Evolutionary conservation across 2,888 invertebrate species (phyloP).

Genomic region (Quadriops clusia): DNA sequence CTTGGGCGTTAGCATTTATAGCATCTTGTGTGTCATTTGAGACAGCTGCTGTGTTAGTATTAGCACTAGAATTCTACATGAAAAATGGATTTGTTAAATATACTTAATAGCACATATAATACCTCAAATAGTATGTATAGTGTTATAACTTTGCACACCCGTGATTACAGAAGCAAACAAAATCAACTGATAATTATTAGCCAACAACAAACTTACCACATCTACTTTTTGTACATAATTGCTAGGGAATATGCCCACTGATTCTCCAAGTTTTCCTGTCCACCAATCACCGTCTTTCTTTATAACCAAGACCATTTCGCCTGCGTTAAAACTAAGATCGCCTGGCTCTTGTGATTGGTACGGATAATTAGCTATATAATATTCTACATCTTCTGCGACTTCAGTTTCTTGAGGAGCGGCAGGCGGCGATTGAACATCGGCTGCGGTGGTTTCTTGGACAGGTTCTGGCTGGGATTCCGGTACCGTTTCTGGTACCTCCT

Average conservation of each 20-base stretch:
- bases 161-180: slow-evolving; percentile 1
- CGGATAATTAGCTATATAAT: slow-evolving; percentile 81
- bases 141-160: too few relatives aligned
- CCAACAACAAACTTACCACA: slow-evolving; percentile 23
- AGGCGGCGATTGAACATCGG: slow-evolving; percentile 19
- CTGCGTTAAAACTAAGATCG: slow-evolving; percentile 77
- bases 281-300: slow-evolving; percentile 97
- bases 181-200: not conserved
- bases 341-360: slow-evolving; percentile 83
- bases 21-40: too few relatives aligned
- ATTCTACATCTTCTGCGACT: slow-evolving; percentile 47
- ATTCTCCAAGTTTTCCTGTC: slow-evolving; percentile 79
- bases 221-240: slow-evolving; percentile 82
- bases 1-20: slow-evolving; percentile 24
- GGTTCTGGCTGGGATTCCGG: slow-evolving; percentile 23
- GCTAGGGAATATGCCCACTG: slow-evolving; percentile 88
- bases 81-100: slow-evolving; percentile 9
- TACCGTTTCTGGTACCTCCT: slow-evolving; percentile 56
- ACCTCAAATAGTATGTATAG: too few relatives aligned
- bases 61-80: slow-evolving; percentile 19
- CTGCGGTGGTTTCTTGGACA: slow-evolving; percentile 18
- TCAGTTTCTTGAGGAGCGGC: slow-evolving; percentile 20
- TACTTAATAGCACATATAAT: too few relatives aligned
- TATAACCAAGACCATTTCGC: slow-evolving; percentile 77
- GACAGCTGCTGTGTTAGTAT: slow-evolving; percentile 9